These are phyloP conservation scores for Rhimphoctona megacephalus DNA, from an alignment of 2,888 invertebrate species.

Conservation along the genomic window DNA sequence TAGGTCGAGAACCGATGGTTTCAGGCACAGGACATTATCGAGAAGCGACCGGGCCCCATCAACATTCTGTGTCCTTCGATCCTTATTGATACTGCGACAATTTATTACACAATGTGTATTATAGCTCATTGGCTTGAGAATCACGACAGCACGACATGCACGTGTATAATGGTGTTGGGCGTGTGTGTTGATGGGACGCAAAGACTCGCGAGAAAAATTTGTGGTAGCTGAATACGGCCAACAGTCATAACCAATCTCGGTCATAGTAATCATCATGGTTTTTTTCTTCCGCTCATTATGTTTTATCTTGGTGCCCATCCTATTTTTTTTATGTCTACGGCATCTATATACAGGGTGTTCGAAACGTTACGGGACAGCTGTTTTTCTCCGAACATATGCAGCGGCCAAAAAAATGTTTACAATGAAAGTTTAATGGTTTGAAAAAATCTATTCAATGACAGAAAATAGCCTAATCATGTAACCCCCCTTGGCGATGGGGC, in stretches of 20 bases:
- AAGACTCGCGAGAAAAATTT: constrained; percentile 36
- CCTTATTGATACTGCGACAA: constrained; percentile 82
- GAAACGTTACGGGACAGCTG: neutral
- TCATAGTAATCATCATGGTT: constrained; percentile 59
- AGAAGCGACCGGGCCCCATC: constrained; percentile 76
- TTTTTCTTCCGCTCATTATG: constrained; percentile 37
- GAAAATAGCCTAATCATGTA: no score
- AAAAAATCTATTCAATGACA: no score
- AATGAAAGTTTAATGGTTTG: neutral
- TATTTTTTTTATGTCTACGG: constrained; percentile 53
- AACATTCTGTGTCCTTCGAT: constrained; percentile 75
- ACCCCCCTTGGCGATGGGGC: no score
- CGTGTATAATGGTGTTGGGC: constrained; percentile 25
- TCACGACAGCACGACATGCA: constrained; percentile 49
- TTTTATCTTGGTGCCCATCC: constrained; percentile 54
- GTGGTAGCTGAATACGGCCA: constrained; percentile 69
- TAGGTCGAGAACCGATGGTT: constrained; percentile 35
- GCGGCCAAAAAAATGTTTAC: neutral
- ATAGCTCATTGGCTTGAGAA: constrained; percentile 59
- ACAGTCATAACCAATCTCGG: constrained; percentile 65
- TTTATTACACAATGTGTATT: constrained; percentile 78
- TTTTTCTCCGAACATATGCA: neutral
- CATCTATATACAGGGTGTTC: neutral
- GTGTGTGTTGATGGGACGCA: constrained; percentile 47
- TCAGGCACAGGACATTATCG: constrained; percentile 75